Evolutionary conservation across 1,140 invertebrate species (phyloP), one percentile per base, ranked within the genome.

Genomic region (Drosophila yakuba): DNA sequence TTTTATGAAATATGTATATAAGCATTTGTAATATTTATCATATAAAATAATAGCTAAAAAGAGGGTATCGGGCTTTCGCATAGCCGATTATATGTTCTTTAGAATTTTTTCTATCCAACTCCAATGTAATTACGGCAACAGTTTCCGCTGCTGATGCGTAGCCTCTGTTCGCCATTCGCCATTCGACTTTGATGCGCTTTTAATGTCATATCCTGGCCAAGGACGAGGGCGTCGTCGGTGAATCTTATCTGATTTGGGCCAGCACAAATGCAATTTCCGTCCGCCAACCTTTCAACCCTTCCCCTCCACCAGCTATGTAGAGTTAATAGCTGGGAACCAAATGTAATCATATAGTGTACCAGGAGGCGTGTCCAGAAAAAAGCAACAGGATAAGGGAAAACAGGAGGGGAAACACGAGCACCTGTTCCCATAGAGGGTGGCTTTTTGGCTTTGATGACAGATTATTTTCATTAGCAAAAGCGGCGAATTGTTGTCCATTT

Each of bases 211-310:
- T 89, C 80, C 85, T 77, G 66, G 50, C 45, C 36, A 51, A 68
- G 63, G 61, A 54, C 15, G 38, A 38, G 45, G 56, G 52, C 67
- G 52, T 56, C 35, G 36, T 52, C 23, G 43, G 60, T 69, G 67
- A 52, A 54, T 68, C 36, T 69, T 91, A 91, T 91, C 90, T 86
- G 90, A 91, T 90, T 89, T 79, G 63, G 56, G 44, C 28, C 61
- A 73, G 56, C 85, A 74, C 68, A 91, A 91, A 91, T 91, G 86
- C 86, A 91, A 91, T 91, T 91, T 91, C 90, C 83, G 72, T 45
- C 72, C 44, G 52, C 38, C 45, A 41, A 52, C 59, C 73, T 75
- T 75, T 41, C 57, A 63, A 68, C 47, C 88, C 51, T 35, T 63
- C 62, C 71, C 74, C 47, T 58, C 62, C 55, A 75, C 86, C 61